A percentile compares a stretch with the other conserved stretches of the same genome.
Evolutionary conservation across 1,140 invertebrate genomes (phyloP).

Genomic region (Microplitis demolitor): DNA sequence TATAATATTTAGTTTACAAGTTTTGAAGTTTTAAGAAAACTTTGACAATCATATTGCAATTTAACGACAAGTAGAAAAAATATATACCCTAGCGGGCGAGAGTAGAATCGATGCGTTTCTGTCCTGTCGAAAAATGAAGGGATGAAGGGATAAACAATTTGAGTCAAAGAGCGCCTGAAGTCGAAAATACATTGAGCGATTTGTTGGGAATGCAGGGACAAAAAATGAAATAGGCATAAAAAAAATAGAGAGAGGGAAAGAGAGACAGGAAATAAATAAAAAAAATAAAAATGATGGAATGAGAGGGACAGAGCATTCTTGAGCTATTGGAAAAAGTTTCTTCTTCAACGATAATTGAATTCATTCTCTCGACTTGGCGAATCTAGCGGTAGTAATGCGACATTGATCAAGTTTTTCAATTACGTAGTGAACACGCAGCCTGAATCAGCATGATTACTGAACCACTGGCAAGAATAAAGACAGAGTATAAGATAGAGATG

Average conservation of each 20-base stretch:
- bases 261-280: too few species aligned
- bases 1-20: background rate
- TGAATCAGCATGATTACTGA: slow-evolving; percentile 27
- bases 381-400: slow-evolving; percentile 25
- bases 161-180: background rate
- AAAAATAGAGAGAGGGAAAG: too few species aligned
- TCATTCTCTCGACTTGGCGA: slow-evolving; percentile 15
- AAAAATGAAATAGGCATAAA: too few species aligned
- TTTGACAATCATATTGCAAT: slow-evolving; percentile 3
- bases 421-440: slow-evolving; percentile 25
- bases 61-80: background rate
- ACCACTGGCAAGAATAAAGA: background rate
- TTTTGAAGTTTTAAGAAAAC: background rate
- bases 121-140: background rate
- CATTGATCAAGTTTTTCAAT: slow-evolving; percentile 29
- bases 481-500: slow-evolving; percentile 2
- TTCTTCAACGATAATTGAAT: slow-evolving; percentile 25
- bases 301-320: slow-evolving; percentile 9
- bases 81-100: background rate
- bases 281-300: background rate
- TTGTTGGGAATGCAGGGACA: background rate
- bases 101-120: background rate
- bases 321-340: slow-evolving; percentile 25
- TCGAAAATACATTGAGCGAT: slow-evolving; percentile 5
- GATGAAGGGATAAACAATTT: background rate